phyloP scores from a whole-genome alignment of 2,888 invertebrate genomes.

The Villa cingulata region DNA sequence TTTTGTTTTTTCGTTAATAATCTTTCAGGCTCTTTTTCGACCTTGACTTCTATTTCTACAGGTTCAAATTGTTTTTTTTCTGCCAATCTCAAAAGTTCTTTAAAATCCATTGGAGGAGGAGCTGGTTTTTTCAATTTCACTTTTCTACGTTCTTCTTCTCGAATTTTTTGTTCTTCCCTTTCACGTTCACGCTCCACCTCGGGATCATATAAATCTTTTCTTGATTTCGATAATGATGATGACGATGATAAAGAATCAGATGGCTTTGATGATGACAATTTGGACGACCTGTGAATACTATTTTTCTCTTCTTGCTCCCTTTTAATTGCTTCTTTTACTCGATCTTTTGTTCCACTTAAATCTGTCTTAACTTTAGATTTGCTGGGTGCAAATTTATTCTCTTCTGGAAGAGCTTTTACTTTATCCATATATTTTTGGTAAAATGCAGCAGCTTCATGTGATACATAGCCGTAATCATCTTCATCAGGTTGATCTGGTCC shows the following conservation, averaged over 20 bases:
- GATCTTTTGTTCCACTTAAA: slow-evolving; percentile 48
- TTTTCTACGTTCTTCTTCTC: slow-evolving; percentile 34
- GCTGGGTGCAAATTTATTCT: slow-evolving; percentile 51
- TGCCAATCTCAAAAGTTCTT: slow-evolving; percentile 64
- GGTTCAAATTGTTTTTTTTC: slow-evolving; percentile 74
- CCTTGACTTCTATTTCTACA: slow-evolving; percentile 43
- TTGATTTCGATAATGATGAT: slow-evolving; percentile 10
- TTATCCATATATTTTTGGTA: slow-evolving; percentile 79
- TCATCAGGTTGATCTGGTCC: slow-evolving; percentile 73
- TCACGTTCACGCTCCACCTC: slow-evolving; percentile 20
- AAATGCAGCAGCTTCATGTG: slow-evolving; percentile 64
- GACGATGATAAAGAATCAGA: not conserved
- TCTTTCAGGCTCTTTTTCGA: slow-evolving; percentile 48
- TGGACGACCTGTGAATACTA: slow-evolving; percentile 34
- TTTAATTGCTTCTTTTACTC: slow-evolving; percentile 62
- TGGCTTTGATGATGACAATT: not conserved
- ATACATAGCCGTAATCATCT: slow-evolving; percentile 84
- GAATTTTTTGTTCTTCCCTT: slow-evolving; percentile 26
- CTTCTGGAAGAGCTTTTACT: slow-evolving; percentile 57
- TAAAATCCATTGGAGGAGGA: slow-evolving; percentile 68
- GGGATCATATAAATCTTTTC: slow-evolving; percentile 33
- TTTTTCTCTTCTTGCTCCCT: slow-evolving; percentile 58
- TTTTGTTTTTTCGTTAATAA: slow-evolving; percentile 71
- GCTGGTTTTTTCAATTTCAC: slow-evolving; percentile 42
- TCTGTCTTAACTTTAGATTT: slow-evolving; percentile 30